Base-by-base conservation (phyloP, 2,888 invertebrate species). In the Limnephilus lunatus region DNA sequence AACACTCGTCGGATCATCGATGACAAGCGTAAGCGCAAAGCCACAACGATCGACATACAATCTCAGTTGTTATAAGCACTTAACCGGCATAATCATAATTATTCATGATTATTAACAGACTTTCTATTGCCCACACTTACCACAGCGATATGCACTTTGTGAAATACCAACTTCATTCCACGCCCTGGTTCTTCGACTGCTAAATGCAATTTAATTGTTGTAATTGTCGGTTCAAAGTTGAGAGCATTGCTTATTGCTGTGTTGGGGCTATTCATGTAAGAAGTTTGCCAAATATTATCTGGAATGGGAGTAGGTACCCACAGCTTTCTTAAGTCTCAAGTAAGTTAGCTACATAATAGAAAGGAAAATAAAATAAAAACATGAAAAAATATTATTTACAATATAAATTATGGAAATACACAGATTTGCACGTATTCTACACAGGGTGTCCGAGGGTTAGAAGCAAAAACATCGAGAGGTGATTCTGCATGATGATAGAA, bases 81-180 rank as follows among this genome's bases (percentile, higher is more conserved):
- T 68, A 9, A 68, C 25, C 25, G 19, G 53, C n/a, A 68, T 68
- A 68, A 68, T 68, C 68, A 68, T 68, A 68, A 68, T 68, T 68
- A 68, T 68, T 68, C 68, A 68, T 68, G 68, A 68, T 68, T 68
- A 68, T 68, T 0, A n/a, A 68, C 68, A n/a, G 25, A 68, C 68
- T 68, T 68, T 68, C 68, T 68, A 68, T 68, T 68, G 68, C 68
- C 68, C 68, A 68, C 68, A 68, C 68, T 68, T 68, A n/a, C 68
- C 25, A n/a, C 68, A 68, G 25, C 25, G 68, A 4, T 25, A 68
- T 25, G 68, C 68, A 68, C 68, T 68, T n/a, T 25, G 68, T 68
- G 25, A 68, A 68, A 68, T 68, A 68, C 68, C 68, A 68, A 68
- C 68, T 68, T 68, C 68, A 68, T 68, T 68, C n/a, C 68, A 68